phyloP scores from a whole-genome alignment of 2,797 vertebrate species.

The Pempheris klunzingeri region DNA sequence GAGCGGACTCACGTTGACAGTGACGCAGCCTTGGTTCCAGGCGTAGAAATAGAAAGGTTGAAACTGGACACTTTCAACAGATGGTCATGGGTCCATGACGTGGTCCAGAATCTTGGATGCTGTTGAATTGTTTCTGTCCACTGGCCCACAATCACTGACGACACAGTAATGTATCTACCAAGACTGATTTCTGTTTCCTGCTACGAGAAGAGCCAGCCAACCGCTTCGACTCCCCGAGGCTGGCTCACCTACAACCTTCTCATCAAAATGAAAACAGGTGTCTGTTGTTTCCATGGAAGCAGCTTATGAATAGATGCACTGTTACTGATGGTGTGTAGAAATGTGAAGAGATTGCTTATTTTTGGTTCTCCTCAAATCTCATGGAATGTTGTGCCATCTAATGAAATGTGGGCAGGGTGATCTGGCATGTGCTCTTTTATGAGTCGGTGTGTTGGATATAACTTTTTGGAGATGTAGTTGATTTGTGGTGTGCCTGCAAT shows the following conservation, averaged over 20 bases:
- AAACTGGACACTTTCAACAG: too few species aligned
- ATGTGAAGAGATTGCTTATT: constrained; percentile 42
- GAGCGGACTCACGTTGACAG: background rate
- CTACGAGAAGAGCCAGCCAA: background rate
- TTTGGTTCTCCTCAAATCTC: constrained; percentile 13
- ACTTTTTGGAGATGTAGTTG: background rate
- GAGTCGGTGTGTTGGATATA: constrained; percentile 20
- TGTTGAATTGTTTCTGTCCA: background rate
- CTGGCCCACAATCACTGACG: background rate
- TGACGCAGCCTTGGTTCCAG: background rate
- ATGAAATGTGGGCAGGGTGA: background rate
- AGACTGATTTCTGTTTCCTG: background rate
- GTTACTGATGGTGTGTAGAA: constrained; percentile 44
- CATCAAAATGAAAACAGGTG: constrained; percentile 54
- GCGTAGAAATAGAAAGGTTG: background rate
- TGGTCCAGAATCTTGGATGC: background rate
- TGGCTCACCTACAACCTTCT: constrained; percentile 34
- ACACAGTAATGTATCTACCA: background rate
- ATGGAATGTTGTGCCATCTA: background rate
- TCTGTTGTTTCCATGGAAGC: constrained; percentile 75
- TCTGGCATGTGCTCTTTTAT: constrained; percentile 10
- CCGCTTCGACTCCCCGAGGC: constrained; percentile 7
- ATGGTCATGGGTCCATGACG: background rate
- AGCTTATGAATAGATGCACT: constrained; percentile 31
- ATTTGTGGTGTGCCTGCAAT: background rate